Evolutionary conservation across 2,888 invertebrate species (phyloP).

Genomic region (Keiferia lycopersicella): DNA sequence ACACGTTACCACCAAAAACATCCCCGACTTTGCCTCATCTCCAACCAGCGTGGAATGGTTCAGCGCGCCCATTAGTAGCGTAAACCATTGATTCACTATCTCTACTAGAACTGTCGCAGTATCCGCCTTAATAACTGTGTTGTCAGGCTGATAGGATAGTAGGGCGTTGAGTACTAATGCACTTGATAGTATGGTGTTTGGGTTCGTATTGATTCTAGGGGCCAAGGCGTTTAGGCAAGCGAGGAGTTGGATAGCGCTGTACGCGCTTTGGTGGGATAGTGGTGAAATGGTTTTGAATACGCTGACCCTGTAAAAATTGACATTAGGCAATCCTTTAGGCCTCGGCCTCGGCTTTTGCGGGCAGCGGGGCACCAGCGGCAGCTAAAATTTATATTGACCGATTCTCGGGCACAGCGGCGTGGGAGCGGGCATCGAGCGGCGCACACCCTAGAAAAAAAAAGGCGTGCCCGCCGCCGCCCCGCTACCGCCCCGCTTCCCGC

Average conservation of each 20-base stretch:
- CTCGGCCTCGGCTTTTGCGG: too few relatives aligned
- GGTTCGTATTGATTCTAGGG: conserved; percentile 50
- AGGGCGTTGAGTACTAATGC: conserved; percentile 66
- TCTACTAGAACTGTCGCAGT: conserved; percentile 53
- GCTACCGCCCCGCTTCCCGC: too few relatives aligned
- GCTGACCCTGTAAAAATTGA: conserved; percentile 50
- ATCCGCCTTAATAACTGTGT: conserved; percentile 46
- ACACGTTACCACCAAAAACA: conserved; percentile 60
- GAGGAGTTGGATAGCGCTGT: conserved; percentile 65
- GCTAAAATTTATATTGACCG: too few relatives aligned
- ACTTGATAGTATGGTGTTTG: conserved; percentile 56
- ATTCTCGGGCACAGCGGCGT: too few relatives aligned
- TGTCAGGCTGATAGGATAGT: conserved; percentile 64
- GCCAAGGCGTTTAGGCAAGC: conserved; percentile 59
- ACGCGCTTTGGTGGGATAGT: conserved; percentile 69
- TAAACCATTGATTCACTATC: conserved; percentile 61
- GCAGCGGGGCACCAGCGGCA: too few relatives aligned
- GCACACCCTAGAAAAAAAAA: too few relatives aligned
- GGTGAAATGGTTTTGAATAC: conserved; percentile 55
- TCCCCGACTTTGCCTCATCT: conserved; percentile 48
- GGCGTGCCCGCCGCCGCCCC: too few relatives aligned
- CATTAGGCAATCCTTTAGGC: too few relatives aligned
- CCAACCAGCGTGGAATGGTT: conserved; percentile 60
- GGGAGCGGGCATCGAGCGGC: too few relatives aligned
- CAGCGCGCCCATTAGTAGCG: conserved; percentile 52